Evolutionary conservation across 2,797 vertebrate species (phyloP).

Genomic region (Xenops minutus): DNA sequence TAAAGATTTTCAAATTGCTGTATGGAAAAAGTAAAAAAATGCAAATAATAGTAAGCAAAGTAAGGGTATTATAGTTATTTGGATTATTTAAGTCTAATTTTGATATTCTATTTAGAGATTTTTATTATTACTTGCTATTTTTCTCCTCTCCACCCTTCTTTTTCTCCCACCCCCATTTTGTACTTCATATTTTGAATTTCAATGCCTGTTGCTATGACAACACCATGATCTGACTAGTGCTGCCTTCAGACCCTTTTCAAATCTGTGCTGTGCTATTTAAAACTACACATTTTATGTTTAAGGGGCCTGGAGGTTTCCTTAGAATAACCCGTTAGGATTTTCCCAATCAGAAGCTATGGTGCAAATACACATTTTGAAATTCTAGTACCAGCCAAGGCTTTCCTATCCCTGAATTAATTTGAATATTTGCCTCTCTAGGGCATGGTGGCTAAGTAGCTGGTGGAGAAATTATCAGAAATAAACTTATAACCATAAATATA

Average conservation of each 20-base stretch:
- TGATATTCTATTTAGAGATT: neutral
- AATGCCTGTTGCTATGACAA: slow-evolving; percentile 64
- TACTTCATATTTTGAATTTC: slow-evolving; percentile 46
- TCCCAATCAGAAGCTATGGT: neutral
- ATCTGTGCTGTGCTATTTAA: slow-evolving; percentile 23
- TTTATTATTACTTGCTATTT: neutral
- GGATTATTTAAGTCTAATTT: neutral
- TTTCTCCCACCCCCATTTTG: neutral
- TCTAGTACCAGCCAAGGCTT: neutral
- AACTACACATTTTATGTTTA: neutral
- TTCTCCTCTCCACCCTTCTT: neutral
- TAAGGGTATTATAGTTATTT: neutral
- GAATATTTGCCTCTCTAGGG: neutral
- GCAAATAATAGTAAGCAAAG: neutral
- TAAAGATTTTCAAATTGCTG: neutral
- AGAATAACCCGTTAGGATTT: slow-evolving; percentile 12
- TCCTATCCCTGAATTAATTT: neutral
- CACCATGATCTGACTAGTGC: slow-evolving; percentile 1
- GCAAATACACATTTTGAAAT: neutral
- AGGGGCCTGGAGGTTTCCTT: neutral
- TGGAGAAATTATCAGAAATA: neutral
- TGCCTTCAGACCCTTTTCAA: slow-evolving; percentile 25
- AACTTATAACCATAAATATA: neutral
- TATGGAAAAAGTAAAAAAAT: neutral
- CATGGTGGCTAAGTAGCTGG: neutral